Conservation (phyloP, 2,888 invertebrate genomes). For the Eulithis prunata region DNA sequence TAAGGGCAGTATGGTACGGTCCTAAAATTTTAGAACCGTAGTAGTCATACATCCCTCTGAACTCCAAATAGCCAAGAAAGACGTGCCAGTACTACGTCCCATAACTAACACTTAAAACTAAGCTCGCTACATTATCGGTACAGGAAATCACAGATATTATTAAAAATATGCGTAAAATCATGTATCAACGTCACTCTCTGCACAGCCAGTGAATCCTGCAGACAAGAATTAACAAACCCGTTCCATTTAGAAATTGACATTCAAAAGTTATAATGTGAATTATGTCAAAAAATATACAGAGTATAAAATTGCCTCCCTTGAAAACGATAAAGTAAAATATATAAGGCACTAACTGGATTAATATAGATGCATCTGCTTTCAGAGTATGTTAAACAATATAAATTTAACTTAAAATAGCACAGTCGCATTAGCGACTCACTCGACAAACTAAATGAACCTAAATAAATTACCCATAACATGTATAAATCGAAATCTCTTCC, state of each 20-base stretch:
- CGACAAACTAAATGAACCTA: conserved; percentile 7
- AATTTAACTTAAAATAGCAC: neutral
- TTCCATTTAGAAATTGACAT: too few species aligned
- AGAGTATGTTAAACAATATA: conserved; percentile 2
- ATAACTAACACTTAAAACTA: conserved; percentile 17
- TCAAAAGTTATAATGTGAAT: too few species aligned
- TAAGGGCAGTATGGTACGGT: neutral
- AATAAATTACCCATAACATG: neutral
- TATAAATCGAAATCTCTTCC: conserved; percentile 1
- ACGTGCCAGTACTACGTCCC: conserved; percentile 10
- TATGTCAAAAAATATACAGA: neutral
- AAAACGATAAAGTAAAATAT: conserved; percentile 12
- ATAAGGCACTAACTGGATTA: conserved; percentile 2
- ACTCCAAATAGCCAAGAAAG: neutral
- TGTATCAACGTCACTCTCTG: conserved; percentile 4
- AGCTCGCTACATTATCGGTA: conserved; percentile 5
- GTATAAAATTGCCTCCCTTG: neutral
- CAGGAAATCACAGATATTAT: conserved; percentile 8
- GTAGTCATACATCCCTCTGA: conserved; percentile 11
- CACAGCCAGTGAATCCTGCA: conserved; percentile 4
- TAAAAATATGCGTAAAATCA: conserved; percentile 5
- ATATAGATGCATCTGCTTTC: conserved; percentile 1
- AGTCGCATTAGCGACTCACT: conserved; percentile 4
- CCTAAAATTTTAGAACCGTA: conserved; percentile 15
- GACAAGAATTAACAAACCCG: neutral